Percentiles rank a stretch among this genome's conserved stretches.
phyloP scores from a whole-genome alignment of 2,113 vertebrate species.

The Heterotilapia buettikoferi region DNA sequence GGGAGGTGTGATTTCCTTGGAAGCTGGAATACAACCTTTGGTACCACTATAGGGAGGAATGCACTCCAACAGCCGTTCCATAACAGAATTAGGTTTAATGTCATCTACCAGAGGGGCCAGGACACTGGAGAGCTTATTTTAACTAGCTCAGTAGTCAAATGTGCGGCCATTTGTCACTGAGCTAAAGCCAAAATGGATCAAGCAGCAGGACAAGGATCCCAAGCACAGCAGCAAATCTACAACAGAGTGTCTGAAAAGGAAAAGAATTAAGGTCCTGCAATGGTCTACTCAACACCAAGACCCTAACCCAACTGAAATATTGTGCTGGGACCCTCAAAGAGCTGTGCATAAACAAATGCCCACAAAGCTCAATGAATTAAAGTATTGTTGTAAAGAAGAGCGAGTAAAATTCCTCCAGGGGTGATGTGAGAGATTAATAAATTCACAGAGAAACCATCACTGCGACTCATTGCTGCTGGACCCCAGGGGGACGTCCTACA shows the following conservation, averaged over 20 bases:
- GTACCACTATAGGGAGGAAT: not conserved
- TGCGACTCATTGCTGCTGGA: not conserved
- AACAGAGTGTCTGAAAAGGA: not conserved
- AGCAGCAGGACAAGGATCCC: not conserved
- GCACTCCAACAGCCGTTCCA: not conserved
- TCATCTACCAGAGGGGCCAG: not conserved
- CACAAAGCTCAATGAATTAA: rapidly evolving
- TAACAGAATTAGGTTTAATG: rapidly evolving
- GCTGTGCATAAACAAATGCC: not conserved
- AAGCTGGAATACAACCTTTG: not conserved
- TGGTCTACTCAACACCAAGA: not conserved
- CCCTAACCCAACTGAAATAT: not conserved
- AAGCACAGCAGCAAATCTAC: not conserved
- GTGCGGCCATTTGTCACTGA: rapidly evolving
- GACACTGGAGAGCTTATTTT: not conserved
- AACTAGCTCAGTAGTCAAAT: not conserved
- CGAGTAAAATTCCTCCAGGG: not conserved
- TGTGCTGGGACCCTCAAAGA: not conserved
- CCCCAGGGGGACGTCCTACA: rapidly evolving
- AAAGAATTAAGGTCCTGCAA: not conserved
- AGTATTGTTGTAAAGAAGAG: not conserved
- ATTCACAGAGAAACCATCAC: not conserved
- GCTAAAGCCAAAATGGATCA: not conserved
- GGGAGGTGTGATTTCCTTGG: not conserved
- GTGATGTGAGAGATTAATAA: not conserved